Evolutionary conservation across 2,797 vertebrate species (phyloP).

Genomic region (Hapalemur alaotrensis): DNA sequence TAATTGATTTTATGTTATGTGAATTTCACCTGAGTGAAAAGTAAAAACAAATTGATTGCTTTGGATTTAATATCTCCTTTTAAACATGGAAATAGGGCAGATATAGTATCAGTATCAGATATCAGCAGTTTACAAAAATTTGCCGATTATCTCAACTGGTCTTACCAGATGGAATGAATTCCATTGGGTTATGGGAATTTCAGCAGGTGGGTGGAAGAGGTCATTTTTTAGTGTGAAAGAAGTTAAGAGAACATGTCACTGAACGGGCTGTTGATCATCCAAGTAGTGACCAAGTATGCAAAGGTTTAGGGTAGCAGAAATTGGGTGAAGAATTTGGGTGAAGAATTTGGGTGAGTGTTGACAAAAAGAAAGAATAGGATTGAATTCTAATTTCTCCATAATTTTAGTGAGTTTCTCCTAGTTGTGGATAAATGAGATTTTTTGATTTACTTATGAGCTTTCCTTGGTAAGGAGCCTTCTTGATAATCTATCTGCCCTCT

Average conservation of each 20-base stretch:
- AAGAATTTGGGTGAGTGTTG: background rate
- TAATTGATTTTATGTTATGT: background rate
- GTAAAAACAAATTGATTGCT: background rate
- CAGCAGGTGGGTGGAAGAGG: background rate
- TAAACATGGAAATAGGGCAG: background rate
- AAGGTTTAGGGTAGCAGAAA: background rate
- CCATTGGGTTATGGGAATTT: background rate
- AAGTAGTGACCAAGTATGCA: background rate
- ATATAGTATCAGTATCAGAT: background rate
- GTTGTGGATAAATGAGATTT: background rate
- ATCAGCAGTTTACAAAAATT: background rate
- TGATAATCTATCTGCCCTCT: background rate
- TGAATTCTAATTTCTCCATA: background rate
- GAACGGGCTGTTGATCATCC: background rate
- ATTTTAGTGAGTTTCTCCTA: background rate
- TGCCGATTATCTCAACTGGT: background rate
- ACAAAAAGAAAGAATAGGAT: background rate
- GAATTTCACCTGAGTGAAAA: background rate
- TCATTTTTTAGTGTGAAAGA: background rate
- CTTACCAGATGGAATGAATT: background rate
- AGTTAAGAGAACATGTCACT: background rate
- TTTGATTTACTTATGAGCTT: background rate
- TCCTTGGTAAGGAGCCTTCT: background rate
- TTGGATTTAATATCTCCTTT: background rate
- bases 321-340: background rate